phyloP scores from a whole-genome alignment of 2,113 vertebrate genomes.

The Hylia prasina region DNA sequence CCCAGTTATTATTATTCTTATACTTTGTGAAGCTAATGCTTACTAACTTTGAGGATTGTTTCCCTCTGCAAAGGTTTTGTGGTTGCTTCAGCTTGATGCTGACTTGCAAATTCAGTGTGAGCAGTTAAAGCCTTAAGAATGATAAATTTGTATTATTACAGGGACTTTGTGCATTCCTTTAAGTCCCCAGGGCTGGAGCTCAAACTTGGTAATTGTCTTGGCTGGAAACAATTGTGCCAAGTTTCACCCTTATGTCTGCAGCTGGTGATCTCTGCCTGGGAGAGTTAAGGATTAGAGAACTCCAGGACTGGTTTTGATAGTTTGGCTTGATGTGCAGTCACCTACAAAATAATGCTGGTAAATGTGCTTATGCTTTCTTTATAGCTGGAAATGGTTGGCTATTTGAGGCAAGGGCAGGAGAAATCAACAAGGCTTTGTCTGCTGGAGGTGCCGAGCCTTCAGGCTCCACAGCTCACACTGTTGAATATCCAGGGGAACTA shows the following conservation, averaged over 20 bases:
- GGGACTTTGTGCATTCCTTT: background rate
- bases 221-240: accelerated
- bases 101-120: background rate
- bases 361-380: background rate
- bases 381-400: background rate
- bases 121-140: background rate
- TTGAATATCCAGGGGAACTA: background rate
- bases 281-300: background rate
- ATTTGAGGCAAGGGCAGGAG: background rate
- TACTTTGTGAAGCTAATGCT: background rate
- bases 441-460: background rate
- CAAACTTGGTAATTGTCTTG: background rate
- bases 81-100: background rate
- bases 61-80: background rate
- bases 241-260: background rate
- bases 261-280: background rate
- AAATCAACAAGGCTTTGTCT: background rate
- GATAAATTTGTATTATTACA: background rate
- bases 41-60: background rate
- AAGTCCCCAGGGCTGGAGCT: background rate
- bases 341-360: background rate
- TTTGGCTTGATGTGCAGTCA: background rate
- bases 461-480: background rate
- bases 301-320: background rate
- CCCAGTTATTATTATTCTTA: background rate